phyloP scores from a whole-genome alignment of 2,113 vertebrate species.

The Rhynchomys soricoides region DNA sequence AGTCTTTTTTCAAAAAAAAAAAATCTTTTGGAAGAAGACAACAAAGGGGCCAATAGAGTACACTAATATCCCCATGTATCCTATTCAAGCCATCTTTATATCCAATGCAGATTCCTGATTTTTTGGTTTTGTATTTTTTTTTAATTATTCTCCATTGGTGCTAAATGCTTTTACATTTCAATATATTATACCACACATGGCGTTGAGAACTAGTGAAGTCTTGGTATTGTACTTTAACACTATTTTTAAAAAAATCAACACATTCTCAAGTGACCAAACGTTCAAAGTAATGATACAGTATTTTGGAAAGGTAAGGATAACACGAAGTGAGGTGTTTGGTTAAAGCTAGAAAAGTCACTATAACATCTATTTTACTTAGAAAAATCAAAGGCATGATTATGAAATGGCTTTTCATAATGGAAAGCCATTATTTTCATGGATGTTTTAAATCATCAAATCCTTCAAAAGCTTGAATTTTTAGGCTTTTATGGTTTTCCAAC shows the following conservation, averaged over 20 bases:
- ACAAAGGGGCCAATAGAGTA: not conserved
- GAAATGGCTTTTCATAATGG: no score
- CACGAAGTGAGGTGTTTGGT: not conserved
- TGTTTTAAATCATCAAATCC: constrained; percentile 41
- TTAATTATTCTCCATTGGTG: constrained; percentile 20
- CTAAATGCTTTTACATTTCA: constrained; percentile 4
- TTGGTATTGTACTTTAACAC: constrained; percentile 6
- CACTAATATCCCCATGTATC: not conserved
- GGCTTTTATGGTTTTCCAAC: not conserved
- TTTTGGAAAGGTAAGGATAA: not conserved
- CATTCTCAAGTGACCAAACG: not conserved
- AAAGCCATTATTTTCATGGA: no score
- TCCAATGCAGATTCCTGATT: not conserved
- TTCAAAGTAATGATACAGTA: not conserved
- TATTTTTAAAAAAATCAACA: constrained; percentile 56
- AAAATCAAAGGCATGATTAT: not conserved
- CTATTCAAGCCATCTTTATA: not conserved
- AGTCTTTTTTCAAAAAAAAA: no score
- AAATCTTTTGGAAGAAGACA: not conserved
- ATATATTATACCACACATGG: not conserved
- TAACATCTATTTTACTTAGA: constrained; percentile 11
- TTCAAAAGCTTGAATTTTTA: constrained; percentile 31
- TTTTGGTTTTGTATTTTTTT: not conserved
- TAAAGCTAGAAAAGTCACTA: not conserved
- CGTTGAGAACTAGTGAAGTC: constrained; percentile 38